Percentiles rank a stretch among this genome's conserved stretches.
Evolutionary conservation across 2,888 invertebrate genomes (phyloP).

Genomic region (Oscheius onirici): DNA sequence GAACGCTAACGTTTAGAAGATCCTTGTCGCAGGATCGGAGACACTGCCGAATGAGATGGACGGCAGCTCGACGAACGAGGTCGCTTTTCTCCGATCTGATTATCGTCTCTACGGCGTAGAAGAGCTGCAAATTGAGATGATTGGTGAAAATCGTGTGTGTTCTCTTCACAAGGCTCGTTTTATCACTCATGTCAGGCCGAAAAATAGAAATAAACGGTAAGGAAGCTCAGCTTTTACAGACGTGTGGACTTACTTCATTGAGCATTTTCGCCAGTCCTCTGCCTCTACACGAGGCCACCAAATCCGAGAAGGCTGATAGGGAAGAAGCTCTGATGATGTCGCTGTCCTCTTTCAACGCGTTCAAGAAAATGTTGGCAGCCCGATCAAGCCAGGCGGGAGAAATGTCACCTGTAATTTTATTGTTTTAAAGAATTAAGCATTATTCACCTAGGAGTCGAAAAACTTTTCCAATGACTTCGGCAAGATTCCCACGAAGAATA

Average conservation of each 20-base stretch:
- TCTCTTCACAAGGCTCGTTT: no score
- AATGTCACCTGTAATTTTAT: slow-evolving; percentile 56
- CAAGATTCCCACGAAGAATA: slow-evolving; percentile 44
- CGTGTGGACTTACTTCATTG: slow-evolving; percentile 48
- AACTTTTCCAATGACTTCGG: slow-evolving; percentile 59
- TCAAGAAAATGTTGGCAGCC: slow-evolving; percentile 40
- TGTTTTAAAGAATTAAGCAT: neutral
- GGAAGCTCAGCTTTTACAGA: no score
- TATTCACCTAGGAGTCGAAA: slow-evolving; percentile 36
- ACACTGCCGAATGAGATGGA: slow-evolving; percentile 42
- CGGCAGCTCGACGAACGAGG: slow-evolving; percentile 43
- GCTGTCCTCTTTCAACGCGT: slow-evolving; percentile 23
- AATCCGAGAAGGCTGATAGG: slow-evolving; percentile 52
- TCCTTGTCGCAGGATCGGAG: slow-evolving; percentile 32
- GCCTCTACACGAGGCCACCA: slow-evolving; percentile 53
- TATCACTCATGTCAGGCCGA: no score
- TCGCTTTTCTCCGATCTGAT: slow-evolving; percentile 12
- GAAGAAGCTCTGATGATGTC: slow-evolving; percentile 57
- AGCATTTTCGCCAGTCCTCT: slow-evolving; percentile 48
- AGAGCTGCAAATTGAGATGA: no score
- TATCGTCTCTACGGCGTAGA: slow-evolving; percentile 2
- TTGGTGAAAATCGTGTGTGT: no score
- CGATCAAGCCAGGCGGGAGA: slow-evolving; percentile 48
- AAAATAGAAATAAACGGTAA: neutral
- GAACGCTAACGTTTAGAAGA: slow-evolving; percentile 38